These are phyloP conservation scores for Oncorhynchus mykiss DNA, from an alignment of 2,113 vertebrate species.

Conservation along the genomic window DNA sequence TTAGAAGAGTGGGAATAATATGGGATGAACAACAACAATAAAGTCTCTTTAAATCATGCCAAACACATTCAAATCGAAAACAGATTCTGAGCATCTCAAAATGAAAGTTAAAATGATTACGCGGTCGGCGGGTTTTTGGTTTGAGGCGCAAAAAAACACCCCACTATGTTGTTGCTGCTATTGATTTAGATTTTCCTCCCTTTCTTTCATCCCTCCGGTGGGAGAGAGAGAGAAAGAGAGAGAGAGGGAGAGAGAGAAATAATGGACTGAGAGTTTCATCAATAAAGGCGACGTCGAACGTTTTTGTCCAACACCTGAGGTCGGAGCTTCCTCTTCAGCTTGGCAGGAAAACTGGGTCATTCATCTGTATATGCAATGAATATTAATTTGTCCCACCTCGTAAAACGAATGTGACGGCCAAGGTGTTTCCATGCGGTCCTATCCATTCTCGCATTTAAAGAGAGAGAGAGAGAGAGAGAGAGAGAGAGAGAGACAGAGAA, in stretches of 20 bases:
- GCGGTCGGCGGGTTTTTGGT: neutral
- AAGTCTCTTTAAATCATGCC: constrained; percentile 20
- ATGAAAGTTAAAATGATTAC: neutral
- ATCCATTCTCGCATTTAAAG: neutral
- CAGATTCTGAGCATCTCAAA: neutral
- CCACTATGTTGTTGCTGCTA: neutral
- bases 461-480: too few relatives aligned
- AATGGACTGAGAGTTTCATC: neutral
- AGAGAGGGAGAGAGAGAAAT: too few relatives aligned
- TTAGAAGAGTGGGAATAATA: neutral
- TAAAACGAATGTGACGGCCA: neutral
- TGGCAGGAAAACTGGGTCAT: neutral
- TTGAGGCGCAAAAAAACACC: neutral
- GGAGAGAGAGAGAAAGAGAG: too few relatives aligned
- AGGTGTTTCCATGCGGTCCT: neutral
- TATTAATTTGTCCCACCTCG: constrained; percentile 4
- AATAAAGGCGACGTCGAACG: neutral
- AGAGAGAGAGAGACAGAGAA: too few relatives aligned
- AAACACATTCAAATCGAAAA: constrained; percentile 5
- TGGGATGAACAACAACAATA: constrained; percentile 7
- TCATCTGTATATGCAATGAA: constrained; percentile 6
- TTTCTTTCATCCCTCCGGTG: neutral
- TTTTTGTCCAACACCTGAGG: neutral
- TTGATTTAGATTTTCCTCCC: neutral
- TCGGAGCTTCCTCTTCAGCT: neutral